phyloP scores from a whole-genome alignment of 2,888 invertebrate species.

The Escarpia spicata region DNA sequence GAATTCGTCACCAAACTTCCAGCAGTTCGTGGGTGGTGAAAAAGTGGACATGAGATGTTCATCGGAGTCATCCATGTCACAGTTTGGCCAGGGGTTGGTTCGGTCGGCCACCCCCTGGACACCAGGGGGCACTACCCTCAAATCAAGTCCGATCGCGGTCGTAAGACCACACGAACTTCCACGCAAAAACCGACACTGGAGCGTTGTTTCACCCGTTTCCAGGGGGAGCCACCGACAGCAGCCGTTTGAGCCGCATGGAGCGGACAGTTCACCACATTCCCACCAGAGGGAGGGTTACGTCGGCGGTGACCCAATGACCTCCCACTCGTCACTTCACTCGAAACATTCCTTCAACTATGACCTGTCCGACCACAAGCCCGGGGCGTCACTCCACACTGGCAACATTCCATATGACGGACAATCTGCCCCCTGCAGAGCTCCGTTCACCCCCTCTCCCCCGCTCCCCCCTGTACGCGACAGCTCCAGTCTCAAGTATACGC shows the following conservation, averaged over 20 bases:
- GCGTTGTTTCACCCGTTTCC: background rate
- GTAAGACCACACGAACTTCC: background rate
- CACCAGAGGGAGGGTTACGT: background rate
- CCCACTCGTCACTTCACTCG: background rate
- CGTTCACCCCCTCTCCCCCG: constrained; percentile 47
- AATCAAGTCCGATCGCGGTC: background rate
- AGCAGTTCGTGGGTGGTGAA: background rate
- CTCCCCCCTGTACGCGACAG: constrained; percentile 74
- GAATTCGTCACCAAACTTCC: background rate
- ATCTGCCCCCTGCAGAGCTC: constrained; percentile 29
- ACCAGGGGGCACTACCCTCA: background rate
- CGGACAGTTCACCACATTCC: background rate
- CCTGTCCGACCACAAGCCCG: background rate
- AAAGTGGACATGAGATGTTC: background rate
- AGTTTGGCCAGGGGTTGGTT: background rate
- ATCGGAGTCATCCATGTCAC: background rate
- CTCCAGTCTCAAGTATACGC: constrained; percentile 75
- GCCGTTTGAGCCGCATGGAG: background rate
- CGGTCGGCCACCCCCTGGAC: background rate
- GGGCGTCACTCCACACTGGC: background rate
- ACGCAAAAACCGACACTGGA: background rate
- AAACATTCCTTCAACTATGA: background rate
- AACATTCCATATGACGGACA: background rate
- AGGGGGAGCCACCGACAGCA: background rate
- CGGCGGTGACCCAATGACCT: background rate